phyloP scores from a whole-genome alignment of 2,888 invertebrate species.

The Lithophane leautieri region DNA sequence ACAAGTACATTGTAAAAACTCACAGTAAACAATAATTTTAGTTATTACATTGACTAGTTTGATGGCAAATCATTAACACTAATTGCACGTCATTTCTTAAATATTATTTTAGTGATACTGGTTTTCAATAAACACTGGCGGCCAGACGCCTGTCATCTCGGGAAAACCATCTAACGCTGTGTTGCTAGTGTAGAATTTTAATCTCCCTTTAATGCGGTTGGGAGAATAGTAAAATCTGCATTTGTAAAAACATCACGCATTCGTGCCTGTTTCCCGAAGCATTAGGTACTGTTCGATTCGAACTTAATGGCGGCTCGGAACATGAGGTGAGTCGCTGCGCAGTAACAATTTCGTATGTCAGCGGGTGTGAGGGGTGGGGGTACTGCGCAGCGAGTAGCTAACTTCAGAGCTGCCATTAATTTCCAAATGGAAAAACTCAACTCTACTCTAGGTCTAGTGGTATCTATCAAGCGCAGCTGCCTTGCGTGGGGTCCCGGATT shows the following conservation, averaged over 20 bases:
- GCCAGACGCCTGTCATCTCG: conserved; percentile 13
- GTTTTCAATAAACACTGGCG: conserved; percentile 11
- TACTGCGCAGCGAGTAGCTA: too few relatives aligned
- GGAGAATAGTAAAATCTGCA: background rate
- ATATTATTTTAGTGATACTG: conserved; percentile 22
- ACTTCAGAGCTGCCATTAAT: background rate
- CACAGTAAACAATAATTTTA: conserved; percentile 10
- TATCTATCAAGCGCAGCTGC: too few relatives aligned
- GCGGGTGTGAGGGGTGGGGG: too few relatives aligned
- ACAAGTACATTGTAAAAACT: conserved; percentile 49
- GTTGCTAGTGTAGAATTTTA: conserved; percentile 30
- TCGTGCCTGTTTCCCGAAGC: too few relatives aligned
- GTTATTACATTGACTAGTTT: conserved; percentile 39
- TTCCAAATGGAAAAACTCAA: background rate
- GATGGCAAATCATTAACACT: conserved; percentile 16
- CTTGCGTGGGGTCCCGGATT: too few relatives aligned
- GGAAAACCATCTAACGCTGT: conserved; percentile 39
- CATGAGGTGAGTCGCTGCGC: too few relatives aligned
- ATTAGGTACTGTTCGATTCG: too few relatives aligned
- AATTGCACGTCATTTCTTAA: conserved; percentile 33
- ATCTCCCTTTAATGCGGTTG: background rate
- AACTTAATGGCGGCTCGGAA: too few relatives aligned
- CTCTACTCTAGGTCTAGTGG: background rate
- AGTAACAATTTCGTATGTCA: too few relatives aligned
- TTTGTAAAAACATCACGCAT: background rate